Percentiles rank a stretch among this genome's conserved stretches.
These are phyloP conservation scores for Scrobipalpa atriplicella DNA, from an alignment of 2,888 invertebrate species.

Conservation along the genomic window DNA sequence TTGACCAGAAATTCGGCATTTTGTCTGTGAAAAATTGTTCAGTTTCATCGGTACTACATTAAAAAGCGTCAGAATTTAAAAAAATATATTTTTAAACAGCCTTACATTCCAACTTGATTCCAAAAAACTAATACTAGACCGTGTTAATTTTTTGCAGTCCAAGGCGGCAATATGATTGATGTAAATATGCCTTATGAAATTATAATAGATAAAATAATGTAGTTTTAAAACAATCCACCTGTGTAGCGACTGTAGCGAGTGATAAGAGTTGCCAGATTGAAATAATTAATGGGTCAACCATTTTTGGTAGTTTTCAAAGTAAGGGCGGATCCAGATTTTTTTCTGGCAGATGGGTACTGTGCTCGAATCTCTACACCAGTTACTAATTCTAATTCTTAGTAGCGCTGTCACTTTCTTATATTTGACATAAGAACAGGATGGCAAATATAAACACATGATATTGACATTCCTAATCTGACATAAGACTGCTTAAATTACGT, in stretches of 20 bases:
- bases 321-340: no score
- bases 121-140: neutral
- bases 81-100: conserved; percentile 1
- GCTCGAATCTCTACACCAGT: no score
- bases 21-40: no score
- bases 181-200: conserved; percentile 12
- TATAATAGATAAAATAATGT: neutral
- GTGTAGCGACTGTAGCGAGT: neutral
- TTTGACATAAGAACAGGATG: no score
- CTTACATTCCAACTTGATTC: neutral
- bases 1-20: no score
- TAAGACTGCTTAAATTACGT: no score
- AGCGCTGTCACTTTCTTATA: no score
- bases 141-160: neutral
- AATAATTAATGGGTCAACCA: neutral
- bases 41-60: neutral
- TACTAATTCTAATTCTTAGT: no score
- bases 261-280: neutral
- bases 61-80: neutral
- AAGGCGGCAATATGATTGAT: neutral
- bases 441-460: no score
- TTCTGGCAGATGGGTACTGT: no score
- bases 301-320: conserved; percentile 3
- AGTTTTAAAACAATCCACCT: neutral
- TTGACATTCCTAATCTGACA: no score